A percentile compares a stretch with the other conserved stretches of the same genome.
Evolutionary conservation across 2,113 vertebrate species (phyloP).

Genomic region (Galemys pyrenaicus): DNA sequence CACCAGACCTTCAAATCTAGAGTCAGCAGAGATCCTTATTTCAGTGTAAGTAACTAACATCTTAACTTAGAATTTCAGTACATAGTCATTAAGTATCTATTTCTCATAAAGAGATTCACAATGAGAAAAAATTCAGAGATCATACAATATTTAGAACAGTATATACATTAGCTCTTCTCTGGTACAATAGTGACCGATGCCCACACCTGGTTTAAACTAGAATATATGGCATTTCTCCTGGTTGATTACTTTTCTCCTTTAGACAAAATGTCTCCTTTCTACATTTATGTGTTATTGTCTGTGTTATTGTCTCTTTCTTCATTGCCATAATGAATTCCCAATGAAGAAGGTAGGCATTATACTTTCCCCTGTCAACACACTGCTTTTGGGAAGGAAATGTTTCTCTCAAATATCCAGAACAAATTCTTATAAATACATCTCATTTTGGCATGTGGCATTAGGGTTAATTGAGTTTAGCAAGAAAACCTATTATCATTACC

Average conservation of each 20-base stretch:
- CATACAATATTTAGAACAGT: background rate
- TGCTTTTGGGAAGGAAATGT: background rate
- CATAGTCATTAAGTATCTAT: background rate
- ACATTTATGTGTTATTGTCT: background rate
- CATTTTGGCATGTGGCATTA: background rate
- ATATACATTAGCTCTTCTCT: background rate
- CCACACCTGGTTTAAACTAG: background rate
- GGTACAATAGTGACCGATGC: background rate
- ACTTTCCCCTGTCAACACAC: rapidly evolving
- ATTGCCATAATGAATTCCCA: background rate
- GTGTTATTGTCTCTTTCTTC: background rate
- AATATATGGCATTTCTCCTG: background rate
- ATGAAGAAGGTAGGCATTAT: background rate
- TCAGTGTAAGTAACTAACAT: background rate
- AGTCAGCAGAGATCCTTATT: background rate
- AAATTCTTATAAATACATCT: background rate
- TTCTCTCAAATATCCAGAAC: background rate
- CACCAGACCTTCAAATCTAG: background rate
- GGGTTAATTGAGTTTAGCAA: background rate
- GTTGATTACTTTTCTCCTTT: background rate
- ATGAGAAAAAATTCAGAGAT: background rate
- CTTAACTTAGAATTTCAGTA: background rate
- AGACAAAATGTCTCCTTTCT: background rate
- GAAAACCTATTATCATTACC: background rate
- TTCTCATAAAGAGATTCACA: background rate